phyloP scores from a whole-genome alignment of 2,888 invertebrate genomes.

The Orthonevra nobilis region DNA sequence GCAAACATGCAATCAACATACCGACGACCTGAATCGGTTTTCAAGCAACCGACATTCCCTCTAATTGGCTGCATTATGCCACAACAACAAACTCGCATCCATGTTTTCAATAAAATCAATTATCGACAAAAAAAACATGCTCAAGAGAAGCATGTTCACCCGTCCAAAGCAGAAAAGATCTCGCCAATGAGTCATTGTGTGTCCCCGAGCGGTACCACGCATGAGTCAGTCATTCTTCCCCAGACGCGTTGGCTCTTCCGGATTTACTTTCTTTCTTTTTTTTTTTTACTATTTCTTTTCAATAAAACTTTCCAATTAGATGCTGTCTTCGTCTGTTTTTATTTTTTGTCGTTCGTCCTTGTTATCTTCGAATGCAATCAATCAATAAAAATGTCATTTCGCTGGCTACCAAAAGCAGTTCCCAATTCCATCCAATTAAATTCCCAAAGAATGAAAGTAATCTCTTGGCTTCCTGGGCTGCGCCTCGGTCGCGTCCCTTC shows the following conservation, averaged over 20 bases:
- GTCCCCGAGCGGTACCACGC: neutral
- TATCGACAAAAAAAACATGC: conserved; percentile 40
- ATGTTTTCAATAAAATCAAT: conserved; percentile 61
- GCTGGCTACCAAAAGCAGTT: conserved; percentile 37
- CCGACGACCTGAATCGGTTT: conserved; percentile 15
- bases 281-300: conserved; percentile 22
- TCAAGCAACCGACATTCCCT: conserved; percentile 60
- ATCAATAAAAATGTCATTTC: conserved; percentile 65
- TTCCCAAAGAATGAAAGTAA: conserved; percentile 51
- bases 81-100: conserved; percentile 6
- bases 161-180: neutral
- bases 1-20: conserved; percentile 33
- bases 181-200: conserved; percentile 26
- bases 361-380: conserved; percentile 65
- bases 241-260: conserved; percentile 2
- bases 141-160: conserved; percentile 13
- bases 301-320: conserved; percentile 51
- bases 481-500: neutral
- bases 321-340: conserved; percentile 27
- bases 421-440: conserved; percentile 64
- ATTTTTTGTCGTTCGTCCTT: neutral
- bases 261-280: conserved; percentile 1
- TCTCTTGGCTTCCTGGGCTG: conserved; percentile 6
- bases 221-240: conserved; percentile 55
- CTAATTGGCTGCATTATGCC: conserved; percentile 49